phyloP scores from a whole-genome alignment of 2,888 invertebrate genomes.

The Aproaerema taeniolella region DNA sequence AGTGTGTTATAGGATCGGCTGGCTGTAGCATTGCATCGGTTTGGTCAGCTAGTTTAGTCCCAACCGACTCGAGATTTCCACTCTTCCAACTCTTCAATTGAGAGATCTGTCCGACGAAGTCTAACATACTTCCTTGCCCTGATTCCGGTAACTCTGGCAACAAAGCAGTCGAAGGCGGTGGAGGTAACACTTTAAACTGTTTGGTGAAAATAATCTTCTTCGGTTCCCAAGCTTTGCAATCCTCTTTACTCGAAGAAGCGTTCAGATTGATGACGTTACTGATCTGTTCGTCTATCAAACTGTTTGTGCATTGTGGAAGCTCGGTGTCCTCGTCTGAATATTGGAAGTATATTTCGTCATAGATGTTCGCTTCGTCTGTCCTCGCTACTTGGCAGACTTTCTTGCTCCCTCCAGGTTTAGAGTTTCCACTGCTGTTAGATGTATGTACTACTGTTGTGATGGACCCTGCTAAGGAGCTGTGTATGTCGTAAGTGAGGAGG shows the following conservation, averaged over 20 bases:
- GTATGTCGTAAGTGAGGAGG: constrained; percentile 83
- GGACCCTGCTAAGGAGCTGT: constrained; percentile 74
- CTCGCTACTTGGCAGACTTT: constrained; percentile 60
- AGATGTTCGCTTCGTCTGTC: constrained; percentile 55
- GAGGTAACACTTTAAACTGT: constrained; percentile 57
- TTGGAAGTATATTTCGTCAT: constrained; percentile 73
- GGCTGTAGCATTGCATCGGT: constrained; percentile 56
- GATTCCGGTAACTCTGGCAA: constrained; percentile 56
- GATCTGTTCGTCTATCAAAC: constrained; percentile 63
- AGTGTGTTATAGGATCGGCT: constrained; percentile 56
- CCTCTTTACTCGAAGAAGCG: constrained; percentile 67
- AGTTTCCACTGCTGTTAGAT: constrained; percentile 61
- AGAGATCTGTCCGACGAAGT: constrained; percentile 63
- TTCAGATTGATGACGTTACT: constrained; percentile 74
- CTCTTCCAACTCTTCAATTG: constrained; percentile 67
- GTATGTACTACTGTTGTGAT: constrained; percentile 62
- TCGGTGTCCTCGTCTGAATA: constrained; percentile 79
- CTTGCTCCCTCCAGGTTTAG: constrained; percentile 75
- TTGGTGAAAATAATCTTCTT: constrained; percentile 60
- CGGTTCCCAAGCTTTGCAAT: constrained; percentile 61
- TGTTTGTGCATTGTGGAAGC: constrained; percentile 67
- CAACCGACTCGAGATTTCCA: constrained; percentile 55
- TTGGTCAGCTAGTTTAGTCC: constrained; percentile 61
- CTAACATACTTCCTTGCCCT: constrained; percentile 54
- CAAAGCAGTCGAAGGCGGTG: constrained; percentile 49